phyloP scores from a whole-genome alignment of 2,888 invertebrate species.

The Netelia virgata region DNA sequence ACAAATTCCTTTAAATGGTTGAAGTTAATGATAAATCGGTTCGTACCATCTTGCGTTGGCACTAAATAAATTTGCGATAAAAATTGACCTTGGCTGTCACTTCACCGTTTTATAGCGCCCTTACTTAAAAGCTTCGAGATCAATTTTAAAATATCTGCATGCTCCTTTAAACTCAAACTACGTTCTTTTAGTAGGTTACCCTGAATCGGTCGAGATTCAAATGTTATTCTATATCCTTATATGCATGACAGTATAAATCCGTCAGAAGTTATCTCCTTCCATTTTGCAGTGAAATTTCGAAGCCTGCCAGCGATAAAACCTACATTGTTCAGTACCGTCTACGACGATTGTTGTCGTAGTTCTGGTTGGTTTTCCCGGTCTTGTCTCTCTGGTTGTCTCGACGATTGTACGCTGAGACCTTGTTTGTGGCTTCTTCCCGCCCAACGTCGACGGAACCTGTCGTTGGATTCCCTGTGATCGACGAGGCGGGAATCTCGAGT shows the following conservation, averaged over 20 bases:
- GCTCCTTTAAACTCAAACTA: constrained; percentile 9
- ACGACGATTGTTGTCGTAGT: constrained; percentile 19
- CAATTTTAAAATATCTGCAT: constrained; percentile 11
- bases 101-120: constrained; percentile 45
- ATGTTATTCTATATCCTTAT: constrained; percentile 30
- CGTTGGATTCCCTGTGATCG: constrained; percentile 35
- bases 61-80: constrained; percentile 43
- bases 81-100: constrained; percentile 31
- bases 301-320: constrained; percentile 38
- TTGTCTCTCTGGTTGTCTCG: constrained; percentile 26
- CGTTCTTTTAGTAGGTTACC: neutral
- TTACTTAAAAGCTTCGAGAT: constrained; percentile 45
- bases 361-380: constrained; percentile 42
- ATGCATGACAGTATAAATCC: constrained; percentile 29
- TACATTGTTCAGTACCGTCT: constrained; percentile 6
- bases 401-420: constrained; percentile 8
- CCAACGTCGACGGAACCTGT: constrained; percentile 8
- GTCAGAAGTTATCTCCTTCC: constrained; percentile 35
- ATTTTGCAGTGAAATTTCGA: constrained; percentile 17
- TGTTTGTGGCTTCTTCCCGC: constrained; percentile 31
- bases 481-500: constrained; percentile 45
- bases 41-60: constrained; percentile 35
- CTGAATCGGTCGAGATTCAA: constrained; percentile 28
- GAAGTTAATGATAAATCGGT: constrained; percentile 62
- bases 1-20: constrained; percentile 62